phyloP scores from a whole-genome alignment of 2,888 invertebrate genomes.

The Monoplex corrugatus region DNA sequence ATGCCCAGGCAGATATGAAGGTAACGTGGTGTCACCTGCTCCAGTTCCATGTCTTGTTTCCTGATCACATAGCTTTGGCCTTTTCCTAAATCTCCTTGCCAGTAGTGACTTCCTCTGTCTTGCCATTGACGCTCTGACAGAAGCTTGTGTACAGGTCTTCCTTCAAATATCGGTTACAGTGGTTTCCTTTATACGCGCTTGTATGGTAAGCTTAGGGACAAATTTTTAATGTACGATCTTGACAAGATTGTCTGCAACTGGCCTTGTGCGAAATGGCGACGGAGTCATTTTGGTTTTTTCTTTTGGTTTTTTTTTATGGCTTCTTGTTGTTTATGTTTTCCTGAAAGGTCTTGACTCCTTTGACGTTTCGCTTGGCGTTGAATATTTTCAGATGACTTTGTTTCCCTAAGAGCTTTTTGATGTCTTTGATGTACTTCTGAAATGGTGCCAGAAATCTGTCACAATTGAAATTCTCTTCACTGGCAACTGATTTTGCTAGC shows the following conservation, averaged over 20 bases:
- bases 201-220: conserved; percentile 5
- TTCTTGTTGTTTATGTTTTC: not conserved
- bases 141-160: not conserved
- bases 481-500: not conserved
- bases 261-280: not conserved
- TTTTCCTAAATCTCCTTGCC: no score
- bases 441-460: not conserved
- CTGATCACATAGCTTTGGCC: not conserved
- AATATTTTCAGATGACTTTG: not conserved
- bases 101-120: not conserved
- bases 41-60: not conserved
- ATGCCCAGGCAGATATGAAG: conserved; percentile 22
- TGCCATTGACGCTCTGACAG: not conserved
- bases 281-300: not conserved
- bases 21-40: conserved; percentile 20
- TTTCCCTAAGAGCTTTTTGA: not conserved
- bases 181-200: conserved; percentile 38
- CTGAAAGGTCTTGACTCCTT: not conserved
- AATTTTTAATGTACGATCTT: not conserved
- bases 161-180: conserved; percentile 31
- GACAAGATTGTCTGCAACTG: not conserved
- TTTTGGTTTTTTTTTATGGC: not conserved
- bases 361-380: not conserved
- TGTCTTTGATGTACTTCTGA: not conserved
- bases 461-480: not conserved